Percentiles rank a stretch among this genome's conserved stretches.
Evolutionary conservation across 2,888 invertebrate genomes (phyloP).

Genomic region (Timandra comae): DNA sequence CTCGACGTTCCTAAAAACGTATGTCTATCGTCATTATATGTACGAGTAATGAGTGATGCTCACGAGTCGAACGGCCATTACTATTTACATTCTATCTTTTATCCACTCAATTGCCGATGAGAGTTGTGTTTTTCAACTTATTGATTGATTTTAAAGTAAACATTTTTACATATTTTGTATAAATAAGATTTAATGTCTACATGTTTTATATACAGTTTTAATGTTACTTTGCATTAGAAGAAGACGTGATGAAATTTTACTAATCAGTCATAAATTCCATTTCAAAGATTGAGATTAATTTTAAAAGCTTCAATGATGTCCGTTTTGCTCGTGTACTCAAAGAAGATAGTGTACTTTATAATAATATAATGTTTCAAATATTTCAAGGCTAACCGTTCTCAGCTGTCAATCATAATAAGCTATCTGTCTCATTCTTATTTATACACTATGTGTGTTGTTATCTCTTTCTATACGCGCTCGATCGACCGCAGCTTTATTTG

Average conservation of each 20-base stretch:
- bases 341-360: constrained; percentile 75
- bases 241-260: too few relatives aligned
- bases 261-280: too few relatives aligned
- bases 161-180: background rate
- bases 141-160: constrained; percentile 1
- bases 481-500: constrained; percentile 71
- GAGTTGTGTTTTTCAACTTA: background rate
- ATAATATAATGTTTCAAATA: constrained; percentile 78
- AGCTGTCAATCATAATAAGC: constrained; percentile 77
- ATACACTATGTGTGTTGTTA: constrained; percentile 37
- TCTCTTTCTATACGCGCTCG: constrained; percentile 54
- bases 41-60: constrained; percentile 63
- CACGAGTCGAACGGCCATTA: constrained; percentile 43
- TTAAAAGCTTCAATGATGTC: constrained; percentile 43
- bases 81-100: constrained; percentile 1
- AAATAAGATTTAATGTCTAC: background rate
- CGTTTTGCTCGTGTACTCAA: constrained; percentile 54
- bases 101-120: too few relatives aligned
- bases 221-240: too few relatives aligned
- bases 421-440: constrained; percentile 60
- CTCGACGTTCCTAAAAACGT: constrained; percentile 71
- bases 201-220: too few relatives aligned
- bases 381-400: constrained; percentile 77
- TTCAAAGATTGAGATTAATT: too few relatives aligned
- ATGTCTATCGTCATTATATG: constrained; percentile 70